Percentiles rank a stretch among this genome's conserved stretches.
These are phyloP conservation scores for Cairina moschata DNA, from an alignment of 2,113 vertebrate species.

Conservation along the genomic window DNA sequence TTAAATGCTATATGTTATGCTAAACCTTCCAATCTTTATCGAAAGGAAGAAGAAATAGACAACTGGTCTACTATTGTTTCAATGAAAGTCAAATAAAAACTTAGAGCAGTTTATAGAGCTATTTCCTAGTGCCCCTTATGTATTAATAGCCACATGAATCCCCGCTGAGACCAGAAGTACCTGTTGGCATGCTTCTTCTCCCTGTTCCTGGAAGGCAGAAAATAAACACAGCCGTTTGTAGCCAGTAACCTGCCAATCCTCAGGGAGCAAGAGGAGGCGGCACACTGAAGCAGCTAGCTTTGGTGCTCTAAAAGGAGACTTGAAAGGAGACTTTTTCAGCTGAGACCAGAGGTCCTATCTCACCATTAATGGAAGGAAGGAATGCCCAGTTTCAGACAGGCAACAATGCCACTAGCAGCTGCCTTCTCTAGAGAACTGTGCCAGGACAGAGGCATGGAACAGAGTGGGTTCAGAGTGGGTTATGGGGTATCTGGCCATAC, in stretches of 20 bases:
- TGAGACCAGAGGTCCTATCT: not conserved
- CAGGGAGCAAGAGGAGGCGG: not conserved
- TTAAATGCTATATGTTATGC: not conserved
- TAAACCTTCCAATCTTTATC: not conserved
- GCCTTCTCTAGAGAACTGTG: not conserved
- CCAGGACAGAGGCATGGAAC: not conserved
- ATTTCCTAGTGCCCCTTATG: not conserved
- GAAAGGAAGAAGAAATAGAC: not conserved
- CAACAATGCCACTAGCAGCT: not conserved
- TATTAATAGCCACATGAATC: not conserved
- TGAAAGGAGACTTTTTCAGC: not conserved
- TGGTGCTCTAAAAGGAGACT: not conserved
- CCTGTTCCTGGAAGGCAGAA: not conserved
- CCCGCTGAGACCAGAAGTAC: not conserved
- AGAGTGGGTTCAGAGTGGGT: not conserved
- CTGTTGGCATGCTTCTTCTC: not conserved
- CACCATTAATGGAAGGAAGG: not conserved
- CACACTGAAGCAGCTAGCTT: not conserved
- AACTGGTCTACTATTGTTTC: not conserved
- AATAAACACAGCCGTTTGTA: not conserved
- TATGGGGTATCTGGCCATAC: no score
- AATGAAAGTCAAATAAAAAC: not conserved
- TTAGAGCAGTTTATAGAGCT: not conserved
- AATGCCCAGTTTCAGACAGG: rapidly evolving
- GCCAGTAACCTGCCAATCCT: not conserved